Conservation (phyloP, 2,797 vertebrate species). For the Lemur catta region DNA sequence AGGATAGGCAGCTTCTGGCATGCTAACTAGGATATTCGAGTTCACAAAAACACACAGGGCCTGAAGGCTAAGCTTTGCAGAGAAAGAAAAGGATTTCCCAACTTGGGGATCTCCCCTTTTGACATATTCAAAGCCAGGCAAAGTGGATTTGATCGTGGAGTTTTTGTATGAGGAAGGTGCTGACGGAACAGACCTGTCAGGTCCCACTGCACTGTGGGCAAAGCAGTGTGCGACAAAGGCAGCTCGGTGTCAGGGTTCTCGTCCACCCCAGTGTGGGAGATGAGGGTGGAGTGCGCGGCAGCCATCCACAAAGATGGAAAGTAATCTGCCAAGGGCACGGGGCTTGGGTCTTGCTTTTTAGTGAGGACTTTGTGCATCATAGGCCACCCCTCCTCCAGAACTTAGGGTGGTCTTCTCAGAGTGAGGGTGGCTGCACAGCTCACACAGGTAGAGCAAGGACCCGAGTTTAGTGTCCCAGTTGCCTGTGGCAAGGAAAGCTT, state of each 20-base stretch:
- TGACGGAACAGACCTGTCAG: not conserved
- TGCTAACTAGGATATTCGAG: not conserved
- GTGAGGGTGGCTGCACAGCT: too few relatives aligned
- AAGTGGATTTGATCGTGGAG: not conserved
- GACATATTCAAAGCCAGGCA: not conserved
- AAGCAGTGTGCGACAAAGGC: too few relatives aligned
- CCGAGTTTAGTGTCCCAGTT: not conserved
- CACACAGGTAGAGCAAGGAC: rapidly evolving
- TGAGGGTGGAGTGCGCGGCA: not conserved
- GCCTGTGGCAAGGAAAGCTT: not conserved
- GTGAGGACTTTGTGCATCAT: not conserved
- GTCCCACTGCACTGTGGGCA: too few relatives aligned
- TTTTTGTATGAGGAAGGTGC: not conserved
- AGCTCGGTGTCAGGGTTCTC: not conserved
- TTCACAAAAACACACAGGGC: not conserved
- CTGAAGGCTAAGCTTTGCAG: not conserved
- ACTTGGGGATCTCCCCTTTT: not conserved
- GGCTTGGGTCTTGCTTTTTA: not conserved
- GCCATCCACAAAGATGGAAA: not conserved
- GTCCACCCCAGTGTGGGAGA: not conserved
- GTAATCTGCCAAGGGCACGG: not conserved
- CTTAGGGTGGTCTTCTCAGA: too few relatives aligned
- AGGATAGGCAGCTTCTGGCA: not conserved
- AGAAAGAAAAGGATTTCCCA: not conserved
- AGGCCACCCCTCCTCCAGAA: not conserved